Evolutionary conservation across 2,113 vertebrate genomes (phyloP), one percentile per base, ranked within the genome.

Genomic region (Centropristis striata): DNA sequence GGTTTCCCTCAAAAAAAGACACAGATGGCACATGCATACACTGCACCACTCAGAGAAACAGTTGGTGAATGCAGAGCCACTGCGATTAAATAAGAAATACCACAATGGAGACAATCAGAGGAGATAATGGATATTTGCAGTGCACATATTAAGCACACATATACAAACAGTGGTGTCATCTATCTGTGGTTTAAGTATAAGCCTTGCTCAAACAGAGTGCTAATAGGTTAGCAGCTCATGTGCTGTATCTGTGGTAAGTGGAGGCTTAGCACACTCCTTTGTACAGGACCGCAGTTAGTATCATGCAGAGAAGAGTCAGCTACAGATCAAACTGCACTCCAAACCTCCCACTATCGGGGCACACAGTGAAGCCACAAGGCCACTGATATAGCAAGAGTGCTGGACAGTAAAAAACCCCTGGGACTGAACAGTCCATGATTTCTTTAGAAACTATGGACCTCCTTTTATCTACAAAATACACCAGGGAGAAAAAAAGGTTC

Each of bases 81-180:
- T 16, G 21, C 37, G 4, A 66, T 65, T 51, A 68, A 58, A 51
- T 0, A 20, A 61, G 27, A 65, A 47, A 68, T 41, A 15, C 49
- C 41, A 67, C 39, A 58, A 46, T 11, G 41, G 46, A 63, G 67
- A 78, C 69, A 81, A n/a, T 78, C 49, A 32, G 70, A 44, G 66
- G 10, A 75, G 64, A 83, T 80, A 79, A 84, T 84, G 59, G 41
- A 79, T 81, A 79, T 85, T 72, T 83, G 39, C 64, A 39, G 36
- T 2, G 50, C 23, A 47, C 69, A 70, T 36, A 4, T 13, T 49
- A 20, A 59, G 47, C 50, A 50, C 53, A 66, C 71, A 69, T 53
- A 64, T 51, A 50, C 8, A 23, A 16, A 49, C 64, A 51, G 9
- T 13, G 9, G 42, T 72, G 70, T 78, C 65, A 70, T 78, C 28